Base-by-base conservation (phyloP, 2,888 invertebrate species). In the Nasonia oneida region DNA sequence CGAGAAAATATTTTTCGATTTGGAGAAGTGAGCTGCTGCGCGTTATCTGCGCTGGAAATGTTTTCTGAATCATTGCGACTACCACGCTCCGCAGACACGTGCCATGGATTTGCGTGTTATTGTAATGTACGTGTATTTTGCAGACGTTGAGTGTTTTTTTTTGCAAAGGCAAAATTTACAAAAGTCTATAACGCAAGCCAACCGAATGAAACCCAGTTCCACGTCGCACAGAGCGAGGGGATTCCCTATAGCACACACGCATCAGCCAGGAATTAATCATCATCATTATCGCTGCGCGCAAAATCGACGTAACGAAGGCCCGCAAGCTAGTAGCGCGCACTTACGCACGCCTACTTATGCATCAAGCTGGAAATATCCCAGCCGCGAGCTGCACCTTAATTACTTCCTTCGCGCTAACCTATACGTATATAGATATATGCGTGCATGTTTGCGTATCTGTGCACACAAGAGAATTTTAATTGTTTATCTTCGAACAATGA, bases 271-370 rank as follows among this genome's bases (percentile, higher is more conserved):
- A 33, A 67, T n/a, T 29, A 42, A 79, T 39, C 33, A 67, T 64
- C 57, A 73, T 42, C 39, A 74, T 74, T 70, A 39, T 37, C 82
- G 50, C 3, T 8, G 39, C 12, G 18, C 42, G 37, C n/a, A n/a
- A n/a, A 39, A 42, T 73, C 73, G 73, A 73, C 73, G 75, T 29
- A 50, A 70, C 67, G 76, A 37, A 53, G 73, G 18, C 64, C 42
- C 67, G 67, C 23, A 61, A 61, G 57, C 53, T 73, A 61, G 42
- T 15, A n/a, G 82, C n/a, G 15, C n/a, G 15, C 37, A 47, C 12
- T 70, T n/a, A 18, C 78, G 67, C 74, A 23, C 84, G 53, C 79
- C 83, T 78, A 83, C 83, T 78, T 84, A 79, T 79, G 84, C 79
- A 79, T 39, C 74, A 67, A 80, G 50, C 78, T 84, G 84, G 74